phyloP scores from a whole-genome alignment of 2,888 invertebrate species.

The Drosophila birchii region DNA sequence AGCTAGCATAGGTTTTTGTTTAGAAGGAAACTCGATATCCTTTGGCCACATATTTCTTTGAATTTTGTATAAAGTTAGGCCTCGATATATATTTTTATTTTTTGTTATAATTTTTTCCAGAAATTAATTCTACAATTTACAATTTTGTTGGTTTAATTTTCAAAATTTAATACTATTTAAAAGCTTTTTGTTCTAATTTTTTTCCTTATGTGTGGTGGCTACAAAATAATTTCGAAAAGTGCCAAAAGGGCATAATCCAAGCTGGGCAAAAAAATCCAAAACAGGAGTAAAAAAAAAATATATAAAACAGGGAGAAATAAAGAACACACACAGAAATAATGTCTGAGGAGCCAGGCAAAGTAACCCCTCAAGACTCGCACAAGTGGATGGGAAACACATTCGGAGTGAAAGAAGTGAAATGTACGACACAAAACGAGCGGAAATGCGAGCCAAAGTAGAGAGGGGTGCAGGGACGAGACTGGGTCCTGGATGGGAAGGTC shows the following conservation, averaged over 20 bases:
- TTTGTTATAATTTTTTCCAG: neutral
- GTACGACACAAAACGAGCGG: slow-evolving; percentile 64
- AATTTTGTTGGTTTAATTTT: neutral
- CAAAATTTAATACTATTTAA: neutral
- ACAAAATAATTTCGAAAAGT: slow-evolving; percentile 75
- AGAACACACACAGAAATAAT: slow-evolving; percentile 35
- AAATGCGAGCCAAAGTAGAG: slow-evolving; percentile 63
- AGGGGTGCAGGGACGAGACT: slow-evolving; percentile 4
- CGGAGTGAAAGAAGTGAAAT: slow-evolving; percentile 59
- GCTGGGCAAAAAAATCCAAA: slow-evolving; percentile 28
- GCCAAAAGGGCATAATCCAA: slow-evolving; percentile 76
- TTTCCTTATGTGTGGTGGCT: slow-evolving; percentile 34
- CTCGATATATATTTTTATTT: neutral
- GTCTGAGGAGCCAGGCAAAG: slow-evolving; percentile 64
- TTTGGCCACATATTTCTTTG: neutral
- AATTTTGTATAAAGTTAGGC: neutral
- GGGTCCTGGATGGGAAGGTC: slow-evolving; percentile 10
- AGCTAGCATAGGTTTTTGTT: neutral
- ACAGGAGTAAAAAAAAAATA: slow-evolving; percentile 14
- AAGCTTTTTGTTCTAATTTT: neutral
- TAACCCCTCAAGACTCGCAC: slow-evolving; percentile 65
- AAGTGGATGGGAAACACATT: slow-evolving; percentile 62
- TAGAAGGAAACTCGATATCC: neutral
- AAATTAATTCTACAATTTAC: neutral
- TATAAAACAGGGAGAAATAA: slow-evolving; percentile 1